A percentile compares a stretch with the other conserved stretches of the same genome.
These are phyloP conservation scores for Pocillopora meandrina DNA, from an alignment of 92 coral and sea anemone species.

Conservation along the genomic window DNA sequence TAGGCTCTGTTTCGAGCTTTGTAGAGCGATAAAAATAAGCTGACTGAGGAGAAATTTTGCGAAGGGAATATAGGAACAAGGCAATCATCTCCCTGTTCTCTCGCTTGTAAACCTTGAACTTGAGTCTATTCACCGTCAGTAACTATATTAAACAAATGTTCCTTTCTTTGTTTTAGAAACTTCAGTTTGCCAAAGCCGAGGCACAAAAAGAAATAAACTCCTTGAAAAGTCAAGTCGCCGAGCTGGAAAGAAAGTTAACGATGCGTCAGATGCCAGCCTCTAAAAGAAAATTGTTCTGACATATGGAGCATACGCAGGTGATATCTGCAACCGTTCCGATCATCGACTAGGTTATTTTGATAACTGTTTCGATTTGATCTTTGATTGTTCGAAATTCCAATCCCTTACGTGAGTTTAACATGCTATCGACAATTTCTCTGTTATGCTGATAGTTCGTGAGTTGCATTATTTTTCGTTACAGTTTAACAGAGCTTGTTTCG, in stretches of 20 bases:
- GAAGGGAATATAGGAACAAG: no score
- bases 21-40: no score
- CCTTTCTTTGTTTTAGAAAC: constrained; percentile 64
- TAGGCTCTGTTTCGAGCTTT: no score
- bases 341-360: not conserved
- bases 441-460: no score
- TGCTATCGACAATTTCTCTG: no score
- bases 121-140: not conserved
- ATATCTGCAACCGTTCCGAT: not conserved
- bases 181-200: constrained; percentile 92
- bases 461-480: no score
- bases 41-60: no score
- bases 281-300: constrained; percentile 54
- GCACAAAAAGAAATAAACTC: constrained; percentile 81
- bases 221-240: constrained; percentile 77
- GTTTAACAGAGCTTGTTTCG: no score
- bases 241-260: constrained; percentile 79
- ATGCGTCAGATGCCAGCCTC: constrained; percentile 42
- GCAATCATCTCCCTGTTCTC: no score
- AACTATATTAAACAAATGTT: not conserved
- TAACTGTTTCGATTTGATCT: not conserved
- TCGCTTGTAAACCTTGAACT: no score
- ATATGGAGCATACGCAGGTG: not conserved
- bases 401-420: no score
- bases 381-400: no score